phyloP scores from a whole-genome alignment of 2,888 invertebrate species.

The Deroplatys truncata region DNA sequence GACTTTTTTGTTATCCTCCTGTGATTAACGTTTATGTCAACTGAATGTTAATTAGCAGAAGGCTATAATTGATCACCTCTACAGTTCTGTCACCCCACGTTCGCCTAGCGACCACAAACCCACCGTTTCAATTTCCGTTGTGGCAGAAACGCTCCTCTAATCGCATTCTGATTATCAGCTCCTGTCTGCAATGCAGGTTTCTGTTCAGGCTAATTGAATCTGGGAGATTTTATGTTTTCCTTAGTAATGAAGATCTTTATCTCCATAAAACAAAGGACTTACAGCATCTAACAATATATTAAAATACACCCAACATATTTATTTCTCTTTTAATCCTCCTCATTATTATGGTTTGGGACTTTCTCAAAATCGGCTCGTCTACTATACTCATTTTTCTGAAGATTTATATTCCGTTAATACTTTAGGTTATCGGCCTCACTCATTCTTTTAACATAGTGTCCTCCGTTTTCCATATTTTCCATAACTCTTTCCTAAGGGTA shows the following conservation, averaged over 20 bases:
- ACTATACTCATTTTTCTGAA: no score
- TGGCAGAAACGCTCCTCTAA: background rate
- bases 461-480: no score
- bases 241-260: background rate
- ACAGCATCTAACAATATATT: no score
- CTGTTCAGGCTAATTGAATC: background rate
- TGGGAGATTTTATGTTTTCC: background rate
- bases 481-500: no score
- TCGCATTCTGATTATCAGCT: background rate
- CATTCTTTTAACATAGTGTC: no score
- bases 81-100: background rate
- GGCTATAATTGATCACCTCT: background rate
- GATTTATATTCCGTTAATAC: no score
- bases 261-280: no score
- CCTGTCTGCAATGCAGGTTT: background rate
- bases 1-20: background rate
- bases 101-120: background rate
- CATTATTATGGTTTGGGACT: no score
- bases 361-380: no score
- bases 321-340: no score
- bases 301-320: no score
- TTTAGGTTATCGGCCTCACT: no score
- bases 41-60: background rate
- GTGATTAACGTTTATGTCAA: background rate
- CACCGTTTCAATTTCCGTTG: background rate